These are phyloP conservation scores for Mizuhopecten yessoensis DNA, from an alignment of 1,140 invertebrate species.

Conservation along the genomic window DNA sequence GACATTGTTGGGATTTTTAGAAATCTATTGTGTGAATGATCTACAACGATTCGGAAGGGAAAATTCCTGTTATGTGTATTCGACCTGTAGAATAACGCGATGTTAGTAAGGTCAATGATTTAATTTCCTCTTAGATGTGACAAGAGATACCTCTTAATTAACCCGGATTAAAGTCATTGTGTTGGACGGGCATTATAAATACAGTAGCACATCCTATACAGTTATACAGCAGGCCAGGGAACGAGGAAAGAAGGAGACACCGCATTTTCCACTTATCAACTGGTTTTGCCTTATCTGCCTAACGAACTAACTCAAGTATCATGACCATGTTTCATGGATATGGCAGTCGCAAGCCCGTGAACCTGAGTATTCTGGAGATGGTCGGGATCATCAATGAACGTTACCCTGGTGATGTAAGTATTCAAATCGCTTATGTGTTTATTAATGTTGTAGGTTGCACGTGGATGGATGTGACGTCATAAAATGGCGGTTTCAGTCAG, in stretches of 20 bases:
- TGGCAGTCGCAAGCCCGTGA: neutral
- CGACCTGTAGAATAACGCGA: neutral
- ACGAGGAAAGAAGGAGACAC: too few relatives aligned
- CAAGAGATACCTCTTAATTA: too few relatives aligned
- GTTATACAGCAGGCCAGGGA: too few relatives aligned
- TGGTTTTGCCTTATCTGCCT: too few relatives aligned
- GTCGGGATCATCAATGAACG: neutral
- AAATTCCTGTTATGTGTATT: neutral
- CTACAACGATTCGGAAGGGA: neutral
- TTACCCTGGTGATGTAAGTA: neutral
- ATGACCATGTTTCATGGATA: neutral
- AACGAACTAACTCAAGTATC: neutral
- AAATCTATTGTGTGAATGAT: neutral
- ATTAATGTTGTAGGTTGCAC: constrained; percentile 11
- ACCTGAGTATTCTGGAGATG: neutral
- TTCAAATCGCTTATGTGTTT: neutral
- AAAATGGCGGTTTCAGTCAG: constrained; percentile 25
- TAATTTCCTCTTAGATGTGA: too few relatives aligned
- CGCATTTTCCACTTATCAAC: too few relatives aligned
- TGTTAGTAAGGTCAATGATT: too few relatives aligned
- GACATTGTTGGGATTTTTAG: neutral
- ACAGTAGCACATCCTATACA: too few relatives aligned
- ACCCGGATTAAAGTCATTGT: too few relatives aligned
- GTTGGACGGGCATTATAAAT: too few relatives aligned
- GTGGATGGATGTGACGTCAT: neutral